A percentile compares a stretch with the other conserved stretches of the same genome.
Evolutionary conservation across 2,113 vertebrate species (phyloP).

Genomic region (Mastomys coucha): DNA sequence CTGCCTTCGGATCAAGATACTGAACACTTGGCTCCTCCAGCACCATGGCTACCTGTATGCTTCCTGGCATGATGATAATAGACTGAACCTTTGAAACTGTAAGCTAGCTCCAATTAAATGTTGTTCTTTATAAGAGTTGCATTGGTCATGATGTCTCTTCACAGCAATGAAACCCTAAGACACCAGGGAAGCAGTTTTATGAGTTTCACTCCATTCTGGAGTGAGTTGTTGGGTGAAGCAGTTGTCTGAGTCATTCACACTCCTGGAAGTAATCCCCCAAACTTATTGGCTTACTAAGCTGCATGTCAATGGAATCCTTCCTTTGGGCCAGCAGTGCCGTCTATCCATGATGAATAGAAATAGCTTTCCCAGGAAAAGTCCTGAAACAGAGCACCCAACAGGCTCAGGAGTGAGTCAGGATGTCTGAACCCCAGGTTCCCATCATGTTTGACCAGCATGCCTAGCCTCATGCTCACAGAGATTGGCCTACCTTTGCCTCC

Average conservation of each 20-base stretch:
- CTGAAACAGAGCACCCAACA: neutral
- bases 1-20: no score
- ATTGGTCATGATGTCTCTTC: no score
- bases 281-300: neutral
- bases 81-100: no score
- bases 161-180: no score
- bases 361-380: neutral
- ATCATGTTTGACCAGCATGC: neutral
- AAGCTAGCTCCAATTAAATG: no score
- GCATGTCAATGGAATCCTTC: neutral
- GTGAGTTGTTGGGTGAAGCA: neutral
- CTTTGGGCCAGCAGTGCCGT: neutral
- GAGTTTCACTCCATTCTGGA: neutral
- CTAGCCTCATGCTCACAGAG: neutral
- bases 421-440: neutral
- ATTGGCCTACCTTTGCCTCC: neutral
- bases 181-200: neutral
- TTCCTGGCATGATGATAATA: no score
- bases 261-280: neutral
- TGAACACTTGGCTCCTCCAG: no score
- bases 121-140: no score
- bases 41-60: no score
- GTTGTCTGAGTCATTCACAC: no score
- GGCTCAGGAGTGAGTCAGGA: neutral
- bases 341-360: neutral